Evolutionary conservation across 2,888 invertebrate species (phyloP), one percentile per base, ranked within the genome.

Genomic region (Rhagophthalmus giganteus): DNA sequence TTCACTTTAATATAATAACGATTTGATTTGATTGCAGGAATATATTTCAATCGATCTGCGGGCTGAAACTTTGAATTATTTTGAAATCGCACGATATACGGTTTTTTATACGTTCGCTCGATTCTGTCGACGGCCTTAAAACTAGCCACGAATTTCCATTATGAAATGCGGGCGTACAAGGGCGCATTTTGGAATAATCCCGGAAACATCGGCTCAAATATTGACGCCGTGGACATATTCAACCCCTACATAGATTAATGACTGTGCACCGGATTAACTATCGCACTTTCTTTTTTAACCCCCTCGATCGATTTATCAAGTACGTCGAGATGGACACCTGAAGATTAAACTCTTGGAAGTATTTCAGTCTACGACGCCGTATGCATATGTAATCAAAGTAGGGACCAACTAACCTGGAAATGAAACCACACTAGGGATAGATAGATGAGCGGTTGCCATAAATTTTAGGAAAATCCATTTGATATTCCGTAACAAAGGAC

Each of bases 221-320:
- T 37, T 45, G 45, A 45, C 45, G 45, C 20, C 28, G 24, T 39
- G 28, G 32, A 39, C 37, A 47, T 39, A 32, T 47, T 47, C 39
- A 46, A 31, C 47, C 39, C 39, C 38, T 44, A 38, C 38, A 38
- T 47, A 47, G 47, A 47, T 47, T 47, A 47, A 47, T 47, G 38
- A 40, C 39, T 47, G 37, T 28, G 39, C 32, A 20, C 15, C 28
- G n/a, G n/a, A n/a, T n/a, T n/a, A n/a, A n/a, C n/a, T n/a, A n/a
- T n/a, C n/a, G n/a, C n/a, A n/a, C n/a, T n/a, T n/a, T n/a, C n/a
- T 32, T 33, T 34, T 42, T 42, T 14, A 33, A 24, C 15, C 11
- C 33, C 9, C 27, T 34, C 24, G 13, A 33, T 27, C 25, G 14
- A 11, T 26, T 27, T 45, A 35, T 44, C 13, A 45, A 45, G 28